A percentile compares a stretch with the other conserved stretches of the same genome.
These are phyloP conservation scores for Sphecodes monilicornis DNA, from an alignment of 2,888 invertebrate genomes.

Conservation along the genomic window DNA sequence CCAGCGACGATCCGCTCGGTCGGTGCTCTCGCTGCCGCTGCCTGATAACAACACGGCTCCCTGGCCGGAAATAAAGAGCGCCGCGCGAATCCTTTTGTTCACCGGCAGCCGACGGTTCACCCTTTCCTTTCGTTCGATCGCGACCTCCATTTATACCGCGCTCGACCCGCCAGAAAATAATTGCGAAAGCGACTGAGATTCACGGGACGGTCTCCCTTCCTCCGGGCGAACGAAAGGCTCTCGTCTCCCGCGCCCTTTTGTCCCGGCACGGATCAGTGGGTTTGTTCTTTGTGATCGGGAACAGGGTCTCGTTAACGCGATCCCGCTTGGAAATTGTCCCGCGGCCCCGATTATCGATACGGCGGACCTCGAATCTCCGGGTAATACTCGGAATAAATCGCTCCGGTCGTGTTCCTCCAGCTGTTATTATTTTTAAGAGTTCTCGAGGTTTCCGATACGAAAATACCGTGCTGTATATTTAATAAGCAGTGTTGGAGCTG, in stretches of 20 bases:
- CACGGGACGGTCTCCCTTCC: constrained; percentile 9
- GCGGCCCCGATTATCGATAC: background rate
- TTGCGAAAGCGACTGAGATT: constrained; percentile 56
- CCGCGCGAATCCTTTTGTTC: constrained; percentile 60
- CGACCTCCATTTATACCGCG: constrained; percentile 58
- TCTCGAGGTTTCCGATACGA: background rate
- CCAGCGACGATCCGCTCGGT: constrained; percentile 31
- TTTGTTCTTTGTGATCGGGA: constrained; percentile 28
- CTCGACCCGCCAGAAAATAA: constrained; percentile 56
- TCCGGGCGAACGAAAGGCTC: constrained; percentile 4
- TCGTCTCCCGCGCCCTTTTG: constrained; percentile 13
- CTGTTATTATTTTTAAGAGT: background rate
- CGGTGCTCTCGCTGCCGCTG: constrained; percentile 38
- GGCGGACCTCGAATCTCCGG: background rate
- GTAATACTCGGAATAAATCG: constrained; percentile 2
- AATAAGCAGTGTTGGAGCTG: background rate
- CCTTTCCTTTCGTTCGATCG: constrained; percentile 52
- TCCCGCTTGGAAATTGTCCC: constrained; percentile 22
- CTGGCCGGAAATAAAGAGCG: constrained; percentile 63
- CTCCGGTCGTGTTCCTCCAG: background rate
- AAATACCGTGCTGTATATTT: background rate
- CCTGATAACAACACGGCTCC: constrained; percentile 65
- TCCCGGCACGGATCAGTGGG: constrained; percentile 19
- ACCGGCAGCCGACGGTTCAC: constrained; percentile 31
- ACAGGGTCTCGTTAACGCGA: constrained; percentile 27